Base-by-base conservation (phyloP, 2,797 vertebrate species). In the Champsocephalus esox region DNA sequence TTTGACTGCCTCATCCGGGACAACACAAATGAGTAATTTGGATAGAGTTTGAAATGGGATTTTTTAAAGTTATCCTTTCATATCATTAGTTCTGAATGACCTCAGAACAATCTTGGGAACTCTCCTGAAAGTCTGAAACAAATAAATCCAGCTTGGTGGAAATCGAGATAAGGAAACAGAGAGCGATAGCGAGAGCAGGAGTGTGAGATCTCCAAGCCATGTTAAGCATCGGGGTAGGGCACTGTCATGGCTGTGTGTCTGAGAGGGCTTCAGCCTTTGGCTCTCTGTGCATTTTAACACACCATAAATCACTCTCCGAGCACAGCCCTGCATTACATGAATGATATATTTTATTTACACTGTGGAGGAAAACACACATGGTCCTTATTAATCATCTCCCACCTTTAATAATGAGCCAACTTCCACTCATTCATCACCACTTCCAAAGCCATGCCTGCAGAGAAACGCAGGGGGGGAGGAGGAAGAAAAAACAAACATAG, bases 311-410 rank as follows among this genome's bases (percentile, higher is more conserved):
- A 97, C 94, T 95, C 93, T 94, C 91, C 81, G 85, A 90, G 89
- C 93, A 87, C 83, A 75, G 89, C 90, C 87, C 91, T 62, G 93
- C 85, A 94, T 96, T 96, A 95, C 84, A 91, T 94, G 95, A 96
- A 96, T 97, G 94, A 96, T 97, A 94, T 96, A 96, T 97, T 97
- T 97, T 97, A 97, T 96, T 97, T 96, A 96, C 94, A 94, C 93
- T 96, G 90, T 86, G 93, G 93, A 95, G 94, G 94, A 97, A 95
- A 96, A 93, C 92, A 95, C 95, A 93, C 92, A 93, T 92, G 92
- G 92, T 94, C 87, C 89, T 95, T 97, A 96, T 97, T 96, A 97
- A 97, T 97, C 94, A 97, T 93, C 92, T 95, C 94, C 94, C 90
- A 96, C 92, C 92, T 96, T 95, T 96, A 94, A 95, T 95, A 97